Conservation (phyloP, 2,888 invertebrate species). For the Phragmatobia fuliginosa region DNA sequence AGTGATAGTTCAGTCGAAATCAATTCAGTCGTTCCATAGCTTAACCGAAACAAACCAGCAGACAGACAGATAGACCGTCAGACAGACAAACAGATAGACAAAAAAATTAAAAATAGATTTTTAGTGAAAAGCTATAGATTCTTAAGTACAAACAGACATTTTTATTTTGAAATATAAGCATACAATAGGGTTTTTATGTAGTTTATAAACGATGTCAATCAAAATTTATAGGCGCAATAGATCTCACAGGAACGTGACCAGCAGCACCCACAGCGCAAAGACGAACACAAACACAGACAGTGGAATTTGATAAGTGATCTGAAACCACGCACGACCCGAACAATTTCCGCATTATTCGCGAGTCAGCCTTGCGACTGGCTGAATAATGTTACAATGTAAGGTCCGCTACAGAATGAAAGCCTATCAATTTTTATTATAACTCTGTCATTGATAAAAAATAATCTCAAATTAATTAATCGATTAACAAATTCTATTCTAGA, state of each 20-base stretch:
- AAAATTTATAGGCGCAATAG: neutral
- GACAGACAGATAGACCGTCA: no score
- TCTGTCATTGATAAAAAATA: no score
- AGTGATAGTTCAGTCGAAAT: no score
- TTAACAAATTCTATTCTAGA: no score
- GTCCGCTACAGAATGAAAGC: neutral
- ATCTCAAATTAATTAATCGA: neutral
- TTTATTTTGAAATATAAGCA: no score
- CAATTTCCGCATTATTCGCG: constrained; percentile 56
- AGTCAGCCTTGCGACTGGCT: constrained; percentile 23
- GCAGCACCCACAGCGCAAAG: constrained; percentile 29
- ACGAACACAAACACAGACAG: constrained; percentile 31
- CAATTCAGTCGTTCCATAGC: no score
- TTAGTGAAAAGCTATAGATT: no score
- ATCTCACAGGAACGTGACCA: constrained; percentile 43
- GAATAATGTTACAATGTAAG: constrained; percentile 12
- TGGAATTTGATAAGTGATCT: constrained; percentile 60
- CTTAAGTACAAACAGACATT: no score
- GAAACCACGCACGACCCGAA: constrained; percentile 45
- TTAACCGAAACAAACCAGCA: no score
- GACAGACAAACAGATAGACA: no score
- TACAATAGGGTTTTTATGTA: neutral
- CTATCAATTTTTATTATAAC: no score
- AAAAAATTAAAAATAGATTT: no score
- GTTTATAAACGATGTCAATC: neutral